These are phyloP conservation scores for Catharus ustulatus DNA, from an alignment of 2,797 vertebrate species.

Conservation along the genomic window DNA sequence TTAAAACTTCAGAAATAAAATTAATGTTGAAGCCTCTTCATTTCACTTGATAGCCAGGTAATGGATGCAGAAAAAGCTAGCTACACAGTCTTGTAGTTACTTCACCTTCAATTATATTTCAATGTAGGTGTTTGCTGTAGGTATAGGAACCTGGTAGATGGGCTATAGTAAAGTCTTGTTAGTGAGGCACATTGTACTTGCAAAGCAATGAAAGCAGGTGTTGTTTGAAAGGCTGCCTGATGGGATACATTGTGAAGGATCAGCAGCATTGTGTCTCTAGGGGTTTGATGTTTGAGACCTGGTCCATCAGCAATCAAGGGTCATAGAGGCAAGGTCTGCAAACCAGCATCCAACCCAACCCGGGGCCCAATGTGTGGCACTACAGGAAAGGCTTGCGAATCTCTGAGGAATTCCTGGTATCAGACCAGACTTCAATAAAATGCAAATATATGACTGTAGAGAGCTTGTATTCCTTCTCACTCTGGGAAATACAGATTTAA, in stretches of 20 bases:
- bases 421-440: background rate
- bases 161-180: background rate
- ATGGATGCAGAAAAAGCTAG: background rate
- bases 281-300: background rate
- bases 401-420: background rate
- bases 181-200: background rate
- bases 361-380: rapidly evolving
- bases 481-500: background rate
- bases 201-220: background rate
- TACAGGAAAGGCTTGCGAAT: background rate
- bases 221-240: background rate
- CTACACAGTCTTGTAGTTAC: background rate
- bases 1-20: conserved; percentile 3
- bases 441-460: background rate
- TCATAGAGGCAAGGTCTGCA: background rate
- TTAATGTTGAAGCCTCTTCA: background rate
- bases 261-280: background rate
- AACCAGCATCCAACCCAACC: background rate
- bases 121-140: background rate
- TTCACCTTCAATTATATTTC: background rate
- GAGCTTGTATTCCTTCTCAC: background rate
- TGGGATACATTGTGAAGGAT: background rate
- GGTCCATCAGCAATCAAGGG: rapidly evolving
- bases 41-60: conserved; percentile 4
- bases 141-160: background rate